These are phyloP conservation scores for Abrostola tripartita DNA, from an alignment of 2,888 invertebrate species.

Conservation along the genomic window DNA sequence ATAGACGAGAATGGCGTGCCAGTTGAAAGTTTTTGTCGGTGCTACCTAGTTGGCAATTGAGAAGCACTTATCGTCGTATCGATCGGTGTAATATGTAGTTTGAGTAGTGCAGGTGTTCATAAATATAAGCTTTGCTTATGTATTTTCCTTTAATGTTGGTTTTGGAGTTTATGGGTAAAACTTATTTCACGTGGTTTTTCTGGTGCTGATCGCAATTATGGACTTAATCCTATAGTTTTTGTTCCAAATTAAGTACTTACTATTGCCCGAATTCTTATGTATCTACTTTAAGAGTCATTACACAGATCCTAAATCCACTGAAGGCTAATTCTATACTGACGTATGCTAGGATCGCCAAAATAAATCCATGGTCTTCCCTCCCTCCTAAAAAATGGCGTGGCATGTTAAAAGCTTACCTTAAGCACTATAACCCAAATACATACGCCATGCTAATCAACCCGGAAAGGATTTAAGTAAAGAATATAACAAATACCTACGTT, in stretches of 20 bases:
- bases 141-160: conserved; percentile 22
- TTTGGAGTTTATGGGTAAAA: background rate
- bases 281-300: no score
- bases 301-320: no score
- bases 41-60: conserved; percentile 40
- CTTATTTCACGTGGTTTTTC: no score
- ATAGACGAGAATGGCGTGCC: conserved; percentile 28
- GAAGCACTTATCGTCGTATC: conserved; percentile 46
- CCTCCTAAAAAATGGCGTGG: no score
- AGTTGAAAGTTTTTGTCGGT: conserved; percentile 37
- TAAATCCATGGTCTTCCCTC: no score
- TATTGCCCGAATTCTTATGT: no score
- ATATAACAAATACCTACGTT: conserved; percentile 11
- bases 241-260: no score
- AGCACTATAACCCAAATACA: conserved; percentile 6
- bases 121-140: conserved; percentile 30
- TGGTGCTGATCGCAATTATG: no score
- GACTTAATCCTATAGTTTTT: no score
- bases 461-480: conserved; percentile 23
- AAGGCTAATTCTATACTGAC: no score
- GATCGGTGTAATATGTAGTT: conserved; percentile 40
- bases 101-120: conserved; percentile 46
- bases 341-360: no score
- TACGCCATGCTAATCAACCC: conserved; percentile 22
- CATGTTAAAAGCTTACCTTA: background rate